phyloP scores from a whole-genome alignment of 2,113 vertebrate genomes.

The Heterotilapia buettikoferi region DNA sequence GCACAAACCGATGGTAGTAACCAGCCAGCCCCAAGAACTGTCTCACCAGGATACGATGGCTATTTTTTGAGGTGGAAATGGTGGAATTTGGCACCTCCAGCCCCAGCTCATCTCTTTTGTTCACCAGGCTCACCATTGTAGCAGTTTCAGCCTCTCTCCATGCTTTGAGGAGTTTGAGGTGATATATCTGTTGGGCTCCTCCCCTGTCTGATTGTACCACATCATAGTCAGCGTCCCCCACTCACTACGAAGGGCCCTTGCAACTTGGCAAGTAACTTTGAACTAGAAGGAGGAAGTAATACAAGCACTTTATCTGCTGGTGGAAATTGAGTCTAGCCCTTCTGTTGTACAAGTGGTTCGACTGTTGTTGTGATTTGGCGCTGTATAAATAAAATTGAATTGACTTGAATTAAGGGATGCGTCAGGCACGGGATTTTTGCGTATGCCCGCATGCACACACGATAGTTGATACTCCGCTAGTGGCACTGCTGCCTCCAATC shows the following conservation, averaged over 20 bases:
- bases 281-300: not conserved
- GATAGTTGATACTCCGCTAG: not conserved
- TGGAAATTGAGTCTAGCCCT: not conserved
- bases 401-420: not conserved
- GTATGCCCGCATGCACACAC: accelerated
- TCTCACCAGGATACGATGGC: not conserved
- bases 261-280: too few relatives aligned
- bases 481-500: not conserved
- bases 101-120: not conserved
- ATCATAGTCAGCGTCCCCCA: not conserved
- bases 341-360: not conserved
- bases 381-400: accelerated
- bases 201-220: not conserved
- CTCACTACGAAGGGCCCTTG: not conserved
- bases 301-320: not conserved
- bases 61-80: not conserved
- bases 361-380: not conserved
- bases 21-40: not conserved
- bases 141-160: not conserved
- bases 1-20: not conserved
- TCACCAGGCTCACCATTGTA: not conserved
- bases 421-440: not conserved
- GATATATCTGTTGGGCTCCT: not conserved
- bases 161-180: not conserved
- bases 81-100: not conserved